A percentile compares a stretch with the other conserved stretches of the same genome.
Evolutionary conservation across 2,797 vertebrate genomes (phyloP).

Genomic region (Anabacerthia variegaticeps): DNA sequence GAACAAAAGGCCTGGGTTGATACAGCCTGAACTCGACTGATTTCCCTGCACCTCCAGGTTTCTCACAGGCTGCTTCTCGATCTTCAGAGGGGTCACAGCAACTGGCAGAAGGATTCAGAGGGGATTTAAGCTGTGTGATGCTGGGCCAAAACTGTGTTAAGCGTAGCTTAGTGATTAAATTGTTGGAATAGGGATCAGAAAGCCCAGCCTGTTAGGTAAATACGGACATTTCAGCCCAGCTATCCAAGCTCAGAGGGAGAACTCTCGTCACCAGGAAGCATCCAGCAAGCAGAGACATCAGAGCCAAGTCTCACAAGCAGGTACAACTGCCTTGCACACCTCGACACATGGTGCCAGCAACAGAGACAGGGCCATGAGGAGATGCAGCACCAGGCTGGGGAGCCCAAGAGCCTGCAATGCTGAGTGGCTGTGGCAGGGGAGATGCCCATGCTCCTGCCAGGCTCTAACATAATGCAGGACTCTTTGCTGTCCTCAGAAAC

Average conservation of each 20-base stretch:
- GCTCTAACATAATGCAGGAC: background rate
- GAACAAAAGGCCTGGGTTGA: background rate
- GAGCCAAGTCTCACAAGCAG: background rate
- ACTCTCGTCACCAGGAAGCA: background rate
- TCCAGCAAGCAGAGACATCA: background rate
- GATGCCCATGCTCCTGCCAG: background rate
- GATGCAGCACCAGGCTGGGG: background rate
- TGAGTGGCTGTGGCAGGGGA: background rate
- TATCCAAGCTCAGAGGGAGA: background rate
- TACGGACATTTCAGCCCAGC: background rate
- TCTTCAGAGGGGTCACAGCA: background rate
- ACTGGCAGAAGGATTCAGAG: background rate
- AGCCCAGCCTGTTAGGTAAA: background rate
- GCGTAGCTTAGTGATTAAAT: background rate
- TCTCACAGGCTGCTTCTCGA: background rate
- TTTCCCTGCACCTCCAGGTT: background rate
- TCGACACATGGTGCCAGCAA: background rate
- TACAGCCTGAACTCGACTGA: background rate
- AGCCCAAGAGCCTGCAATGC: background rate
- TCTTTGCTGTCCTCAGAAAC: background rate
- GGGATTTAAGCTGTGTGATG: background rate
- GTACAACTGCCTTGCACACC: background rate
- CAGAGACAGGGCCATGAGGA: background rate
- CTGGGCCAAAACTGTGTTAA: background rate
- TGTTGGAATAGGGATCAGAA: background rate